phyloP scores from a whole-genome alignment of 2,113 vertebrate genomes.

The Holacanthus passer region DNA sequence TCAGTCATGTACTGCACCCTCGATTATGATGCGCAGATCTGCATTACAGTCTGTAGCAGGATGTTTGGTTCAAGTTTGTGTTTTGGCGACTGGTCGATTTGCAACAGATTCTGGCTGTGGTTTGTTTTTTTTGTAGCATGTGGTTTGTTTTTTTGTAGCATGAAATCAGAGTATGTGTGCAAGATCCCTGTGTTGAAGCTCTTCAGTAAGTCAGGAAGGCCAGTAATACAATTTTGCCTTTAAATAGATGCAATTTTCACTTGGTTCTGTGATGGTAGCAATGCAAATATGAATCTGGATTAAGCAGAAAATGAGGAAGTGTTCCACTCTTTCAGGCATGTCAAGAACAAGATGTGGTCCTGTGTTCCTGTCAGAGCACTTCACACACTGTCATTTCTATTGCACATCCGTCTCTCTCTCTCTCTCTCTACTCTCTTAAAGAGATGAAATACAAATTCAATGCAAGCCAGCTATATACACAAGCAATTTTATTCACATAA shows the following conservation, averaged over 20 bases:
- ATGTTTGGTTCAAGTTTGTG: slow-evolving; percentile 5
- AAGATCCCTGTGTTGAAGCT: not conserved
- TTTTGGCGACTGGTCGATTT: not conserved
- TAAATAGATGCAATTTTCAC: slow-evolving; percentile 38
- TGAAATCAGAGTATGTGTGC: slow-evolving; percentile 30
- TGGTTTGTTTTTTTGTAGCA: not conserved
- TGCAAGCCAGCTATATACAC: not conserved
- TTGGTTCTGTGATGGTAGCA: slow-evolving; percentile 8
- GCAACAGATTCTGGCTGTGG: not conserved
- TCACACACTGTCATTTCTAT: slow-evolving; percentile 15
- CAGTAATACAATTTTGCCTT: slow-evolving; percentile 2
- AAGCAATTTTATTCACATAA: not conserved
- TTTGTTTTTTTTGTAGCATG: not conserved
- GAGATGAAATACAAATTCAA: not conserved
- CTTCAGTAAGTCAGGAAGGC: slow-evolving; percentile 4
- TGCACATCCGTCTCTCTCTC: not conserved
- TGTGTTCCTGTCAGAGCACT: slow-evolving; percentile 10
- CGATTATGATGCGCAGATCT: slow-evolving; percentile 9
- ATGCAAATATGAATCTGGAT: slow-evolving; percentile 47
- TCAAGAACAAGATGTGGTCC: slow-evolving; percentile 22
- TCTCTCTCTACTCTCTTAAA: not conserved
- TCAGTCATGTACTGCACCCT: slow-evolving; percentile 19
- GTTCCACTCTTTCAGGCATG: slow-evolving; percentile 46
- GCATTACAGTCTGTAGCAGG: not conserved
- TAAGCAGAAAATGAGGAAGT: slow-evolving; percentile 38